phyloP scores from a whole-genome alignment of 2,113 vertebrate genomes.

The Uria aalge region DNA sequence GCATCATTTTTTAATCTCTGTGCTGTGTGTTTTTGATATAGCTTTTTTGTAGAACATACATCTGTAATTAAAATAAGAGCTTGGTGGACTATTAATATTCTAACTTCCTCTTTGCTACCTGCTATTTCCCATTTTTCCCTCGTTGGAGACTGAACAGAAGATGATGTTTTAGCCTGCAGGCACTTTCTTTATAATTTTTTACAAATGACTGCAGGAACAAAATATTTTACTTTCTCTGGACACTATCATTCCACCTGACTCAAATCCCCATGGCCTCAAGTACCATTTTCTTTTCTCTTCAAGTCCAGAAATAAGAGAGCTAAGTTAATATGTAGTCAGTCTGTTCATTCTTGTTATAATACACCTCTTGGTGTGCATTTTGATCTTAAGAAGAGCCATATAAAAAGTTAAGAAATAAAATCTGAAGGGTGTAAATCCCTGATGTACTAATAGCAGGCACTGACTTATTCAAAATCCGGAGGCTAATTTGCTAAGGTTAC shows the following conservation, averaged over 20 bases:
- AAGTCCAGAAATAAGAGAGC: not conserved
- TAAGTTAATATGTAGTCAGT: not conserved
- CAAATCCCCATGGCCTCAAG: not conserved
- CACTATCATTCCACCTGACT: not conserved
- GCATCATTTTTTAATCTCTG: not conserved
- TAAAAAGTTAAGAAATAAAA: not conserved
- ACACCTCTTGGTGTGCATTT: not conserved
- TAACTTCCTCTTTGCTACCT: not conserved
- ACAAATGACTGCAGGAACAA: not conserved
- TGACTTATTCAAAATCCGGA: not conserved
- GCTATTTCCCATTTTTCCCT: not conserved
- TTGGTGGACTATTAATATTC: not conserved
- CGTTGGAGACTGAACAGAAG: not conserved
- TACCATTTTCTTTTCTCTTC: not conserved
- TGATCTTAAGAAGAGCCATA: not conserved
- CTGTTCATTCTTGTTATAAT: not conserved
- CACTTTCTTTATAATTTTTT: not conserved
- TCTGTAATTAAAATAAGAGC: not conserved
- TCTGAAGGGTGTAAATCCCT: not conserved
- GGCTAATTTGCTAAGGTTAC: not conserved
- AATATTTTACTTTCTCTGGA: slow-evolving; percentile 27
- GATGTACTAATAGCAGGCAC: not conserved
- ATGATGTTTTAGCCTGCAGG: not conserved
- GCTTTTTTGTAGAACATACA: not conserved
- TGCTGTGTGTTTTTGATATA: not conserved